Percentiles rank a stretch among this genome's conserved stretches.
These are phyloP conservation scores for Labeo calbasu DNA, from an alignment of 2,797 vertebrate species.

Conservation along the genomic window DNA sequence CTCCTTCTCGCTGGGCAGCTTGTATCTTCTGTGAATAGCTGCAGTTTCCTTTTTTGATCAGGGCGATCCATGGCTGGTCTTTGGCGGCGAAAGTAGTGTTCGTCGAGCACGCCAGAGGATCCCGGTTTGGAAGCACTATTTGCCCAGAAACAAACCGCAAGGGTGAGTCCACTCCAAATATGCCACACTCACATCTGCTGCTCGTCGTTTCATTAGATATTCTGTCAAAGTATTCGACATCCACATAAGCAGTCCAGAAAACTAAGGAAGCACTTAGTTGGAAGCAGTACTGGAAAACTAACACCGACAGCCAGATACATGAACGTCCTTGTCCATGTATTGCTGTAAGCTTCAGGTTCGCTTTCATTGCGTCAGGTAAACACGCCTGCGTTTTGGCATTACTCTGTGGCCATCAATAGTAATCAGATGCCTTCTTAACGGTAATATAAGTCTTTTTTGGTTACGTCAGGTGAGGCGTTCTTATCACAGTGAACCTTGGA, in stretches of 20 bases:
- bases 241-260: slow-evolving; percentile 77
- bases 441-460: slow-evolving; percentile 77
- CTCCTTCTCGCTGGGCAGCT: slow-evolving; percentile 74
- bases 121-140: slow-evolving; percentile 76
- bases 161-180: slow-evolving; percentile 80
- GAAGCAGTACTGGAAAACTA: slow-evolving; percentile 57
- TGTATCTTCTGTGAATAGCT: slow-evolving; percentile 85
- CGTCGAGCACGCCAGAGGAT: slow-evolving; percentile 78
- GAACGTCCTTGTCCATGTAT: background rate
- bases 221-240: slow-evolving; percentile 69
- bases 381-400: slow-evolving; percentile 1
- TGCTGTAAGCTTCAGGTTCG: slow-evolving; percentile 28
- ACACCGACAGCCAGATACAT: slow-evolving; percentile 56
- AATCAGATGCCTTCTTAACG: slow-evolving; percentile 79
- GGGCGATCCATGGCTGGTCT: slow-evolving; percentile 81
- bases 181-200: slow-evolving; percentile 80
- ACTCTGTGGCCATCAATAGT: slow-evolving; percentile 59
- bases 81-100: slow-evolving; percentile 69
- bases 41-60: slow-evolving; percentile 90
- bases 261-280: slow-evolving; percentile 58
- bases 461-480: slow-evolving; percentile 78
- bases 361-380: slow-evolving; percentile 38
- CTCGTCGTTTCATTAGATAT: slow-evolving; percentile 64
- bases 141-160: slow-evolving; percentile 69
- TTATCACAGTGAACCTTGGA: slow-evolving; percentile 81